A percentile compares a stretch with the other conserved stretches of the same genome.
phyloP scores from a whole-genome alignment of 2,113 vertebrate species.

The Salvelinus alpinus region DNA sequence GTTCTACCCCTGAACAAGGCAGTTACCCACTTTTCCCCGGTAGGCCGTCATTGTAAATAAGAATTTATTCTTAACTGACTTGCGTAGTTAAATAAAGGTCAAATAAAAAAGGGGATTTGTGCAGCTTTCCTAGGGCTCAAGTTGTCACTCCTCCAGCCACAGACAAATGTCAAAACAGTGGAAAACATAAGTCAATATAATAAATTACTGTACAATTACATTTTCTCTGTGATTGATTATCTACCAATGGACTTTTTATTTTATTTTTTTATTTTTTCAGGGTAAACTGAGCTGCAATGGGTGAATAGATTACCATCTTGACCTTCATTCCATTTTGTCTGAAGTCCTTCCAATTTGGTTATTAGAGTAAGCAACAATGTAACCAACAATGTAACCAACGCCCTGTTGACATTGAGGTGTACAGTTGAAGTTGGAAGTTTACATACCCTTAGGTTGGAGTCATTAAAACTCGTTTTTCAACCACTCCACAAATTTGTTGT shows the following conservation, averaged over 20 bases:
- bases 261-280: background rate
- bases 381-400: conserved; percentile 35
- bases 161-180: conserved; percentile 27
- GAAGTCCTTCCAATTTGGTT: conserved; percentile 45
- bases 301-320: conserved; percentile 55
- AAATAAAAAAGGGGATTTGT: conserved; percentile 40
- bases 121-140: conserved; percentile 44
- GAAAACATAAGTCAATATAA: conserved; percentile 35
- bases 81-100: no score
- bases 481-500: no score
- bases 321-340: conserved; percentile 53
- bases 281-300: conserved; percentile 41
- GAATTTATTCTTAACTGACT: no score
- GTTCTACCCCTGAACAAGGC: no score
- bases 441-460: no score
- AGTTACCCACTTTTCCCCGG: no score
- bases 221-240: conserved; percentile 25
- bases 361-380: conserved; percentile 44
- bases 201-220: conserved; percentile 2
- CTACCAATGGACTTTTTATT: background rate
- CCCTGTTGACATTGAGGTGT: conserved; percentile 19
- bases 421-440: no score
- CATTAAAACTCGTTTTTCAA: no score
- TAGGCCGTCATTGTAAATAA: no score
- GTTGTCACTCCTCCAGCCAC: conserved; percentile 34